phyloP scores from a whole-genome alignment of 2,888 invertebrate species.

The Herminia tarsipennalis region DNA sequence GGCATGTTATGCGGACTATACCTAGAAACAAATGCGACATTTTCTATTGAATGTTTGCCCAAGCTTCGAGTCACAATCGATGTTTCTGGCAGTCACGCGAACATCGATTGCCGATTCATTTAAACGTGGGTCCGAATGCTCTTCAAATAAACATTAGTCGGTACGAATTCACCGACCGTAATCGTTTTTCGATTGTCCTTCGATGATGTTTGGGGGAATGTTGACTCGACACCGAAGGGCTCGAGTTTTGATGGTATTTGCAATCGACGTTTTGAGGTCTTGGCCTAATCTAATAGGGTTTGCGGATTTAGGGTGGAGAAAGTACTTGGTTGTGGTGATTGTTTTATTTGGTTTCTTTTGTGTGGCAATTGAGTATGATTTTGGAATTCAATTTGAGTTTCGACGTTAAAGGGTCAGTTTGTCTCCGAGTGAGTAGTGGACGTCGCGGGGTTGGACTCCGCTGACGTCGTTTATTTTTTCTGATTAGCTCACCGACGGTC shows the following conservation, averaged over 20 bases:
- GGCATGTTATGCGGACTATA: conserved; percentile 31
- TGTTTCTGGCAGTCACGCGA: conserved; percentile 63
- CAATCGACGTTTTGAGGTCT: conserved; percentile 23
- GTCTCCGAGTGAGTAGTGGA: conserved; percentile 46
- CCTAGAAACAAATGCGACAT: conserved; percentile 38
- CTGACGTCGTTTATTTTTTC: conserved; percentile 47
- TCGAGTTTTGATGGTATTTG: conserved; percentile 41
- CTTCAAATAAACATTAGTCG: conserved; percentile 72
- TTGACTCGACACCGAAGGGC: conserved; percentile 38
- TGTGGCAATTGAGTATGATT: not conserved
- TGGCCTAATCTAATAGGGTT: conserved; percentile 12
- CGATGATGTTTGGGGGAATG: conserved; percentile 50
- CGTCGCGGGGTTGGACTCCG: conserved; percentile 41
- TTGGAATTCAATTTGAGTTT: not conserved
- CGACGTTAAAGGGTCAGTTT: conserved; percentile 28
- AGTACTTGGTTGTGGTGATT: not conserved
- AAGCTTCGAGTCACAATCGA: conserved; percentile 50
- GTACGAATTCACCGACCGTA: conserved; percentile 55
- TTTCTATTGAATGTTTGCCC: conserved; percentile 44
- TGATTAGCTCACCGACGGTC: conserved; percentile 79
- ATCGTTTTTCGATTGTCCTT: conserved; percentile 72
- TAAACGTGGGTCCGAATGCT: conserved; percentile 52
- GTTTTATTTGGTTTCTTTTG: not conserved
- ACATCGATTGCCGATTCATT: conserved; percentile 61
- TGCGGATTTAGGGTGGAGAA: conserved; percentile 2